Percentiles rank a stretch among this genome's conserved stretches.
Conservation (phyloP, 2,888 invertebrate genomes). For the Heteromurus nitidus region DNA sequence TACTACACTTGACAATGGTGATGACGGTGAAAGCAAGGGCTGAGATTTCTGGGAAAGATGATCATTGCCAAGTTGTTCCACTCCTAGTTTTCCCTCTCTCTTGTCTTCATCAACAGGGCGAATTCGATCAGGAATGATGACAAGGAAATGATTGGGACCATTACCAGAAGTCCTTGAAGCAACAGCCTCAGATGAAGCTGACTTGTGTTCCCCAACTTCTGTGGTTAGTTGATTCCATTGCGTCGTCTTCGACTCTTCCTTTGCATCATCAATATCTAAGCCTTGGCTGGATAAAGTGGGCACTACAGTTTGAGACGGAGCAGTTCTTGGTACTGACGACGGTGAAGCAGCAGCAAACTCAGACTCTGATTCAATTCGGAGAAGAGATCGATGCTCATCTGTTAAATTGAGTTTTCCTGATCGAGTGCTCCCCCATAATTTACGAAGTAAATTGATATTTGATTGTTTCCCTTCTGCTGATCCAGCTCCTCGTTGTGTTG, state of each 20-base stretch:
- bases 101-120: constrained; percentile 28
- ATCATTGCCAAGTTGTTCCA: constrained; percentile 6
- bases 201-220: not conserved
- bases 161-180: not conserved
- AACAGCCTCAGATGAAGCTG: not conserved
- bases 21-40: constrained; percentile 27
- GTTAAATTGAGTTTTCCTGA: constrained; percentile 72
- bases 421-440: constrained; percentile 70
- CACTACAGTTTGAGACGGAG: not conserved
- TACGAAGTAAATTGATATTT: constrained; percentile 70
- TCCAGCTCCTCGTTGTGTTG: not conserved
- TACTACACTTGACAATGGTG: constrained; percentile 52
- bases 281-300: constrained; percentile 16
- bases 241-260: not conserved
- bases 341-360: constrained; percentile 30
- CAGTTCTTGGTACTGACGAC: constrained; percentile 15
- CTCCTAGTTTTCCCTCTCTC: not conserved
- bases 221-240: constrained; percentile 29
- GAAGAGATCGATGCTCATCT: constrained; percentile 70
- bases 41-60: constrained; percentile 23
- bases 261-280: not conserved
- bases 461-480: constrained; percentile 55
- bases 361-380: constrained; percentile 67
- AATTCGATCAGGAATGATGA: constrained; percentile 35
- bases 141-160: constrained; percentile 5